Conservation (phyloP, 2,888 invertebrate species). For the Tromatobia lineatoria region DNA sequence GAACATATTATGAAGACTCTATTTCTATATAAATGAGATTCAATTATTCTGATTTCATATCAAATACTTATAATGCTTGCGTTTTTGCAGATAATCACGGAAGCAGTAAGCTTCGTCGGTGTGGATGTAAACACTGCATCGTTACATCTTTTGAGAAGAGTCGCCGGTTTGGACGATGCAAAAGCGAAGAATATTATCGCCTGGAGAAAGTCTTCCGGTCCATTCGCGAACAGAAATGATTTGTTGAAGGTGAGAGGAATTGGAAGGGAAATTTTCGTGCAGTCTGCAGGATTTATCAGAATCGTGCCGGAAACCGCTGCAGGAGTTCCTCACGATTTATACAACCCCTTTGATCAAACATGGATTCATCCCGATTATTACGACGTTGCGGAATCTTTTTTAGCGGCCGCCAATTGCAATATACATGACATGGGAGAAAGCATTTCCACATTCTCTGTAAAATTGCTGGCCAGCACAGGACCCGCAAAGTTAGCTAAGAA, state of each 20-base stretch:
- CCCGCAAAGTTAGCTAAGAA: conserved; percentile 85
- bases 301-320: conserved; percentile 86
- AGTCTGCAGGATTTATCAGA: conserved; percentile 95
- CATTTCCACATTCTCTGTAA: conserved; percentile 49
- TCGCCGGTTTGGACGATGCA: conserved; percentile 93
- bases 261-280: conserved; percentile 93
- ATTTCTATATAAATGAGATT: conserved; percentile 90
- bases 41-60: no score
- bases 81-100: conserved; percentile 90
- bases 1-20: conserved; percentile 88
- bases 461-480: conserved; percentile 41
- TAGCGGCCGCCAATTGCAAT: conserved; percentile 82
- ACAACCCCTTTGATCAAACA: conserved; percentile 89
- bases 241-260: conserved; percentile 92
- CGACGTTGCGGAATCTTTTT: conserved; percentile 88
- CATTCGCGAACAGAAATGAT: conserved; percentile 91
- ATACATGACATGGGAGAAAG: conserved; percentile 84
- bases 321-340: not conserved
- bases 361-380: conserved; percentile 98
- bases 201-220: conserved; percentile 90
- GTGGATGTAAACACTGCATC: conserved; percentile 96
- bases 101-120: conserved; percentile 98
- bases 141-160: conserved; percentile 91
- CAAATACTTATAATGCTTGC: no score
- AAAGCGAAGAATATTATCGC: conserved; percentile 93